Evolutionary conservation across 2,113 vertebrate species (phyloP).

Genomic region (Dromiciops gliroides): DNA sequence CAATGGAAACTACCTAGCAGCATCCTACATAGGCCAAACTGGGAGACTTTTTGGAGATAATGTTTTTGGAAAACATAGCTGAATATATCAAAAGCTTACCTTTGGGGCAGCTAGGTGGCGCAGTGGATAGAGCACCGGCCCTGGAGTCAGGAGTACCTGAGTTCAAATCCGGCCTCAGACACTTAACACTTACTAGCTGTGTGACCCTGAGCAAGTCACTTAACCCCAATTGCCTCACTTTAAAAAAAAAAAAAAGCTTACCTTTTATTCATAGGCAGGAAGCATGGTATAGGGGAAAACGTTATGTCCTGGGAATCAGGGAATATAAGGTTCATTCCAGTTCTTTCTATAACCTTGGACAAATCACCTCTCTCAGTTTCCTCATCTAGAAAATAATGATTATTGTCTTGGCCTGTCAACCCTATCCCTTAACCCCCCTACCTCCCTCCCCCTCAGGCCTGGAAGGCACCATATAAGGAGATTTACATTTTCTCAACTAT

Average conservation of each 20-base stretch:
- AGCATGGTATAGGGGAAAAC: not conserved
- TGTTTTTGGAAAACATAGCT: not conserved
- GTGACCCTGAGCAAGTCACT: too few relatives aligned
- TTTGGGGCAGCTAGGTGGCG: too few relatives aligned
- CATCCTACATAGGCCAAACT: not conserved
- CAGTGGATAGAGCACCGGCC: too few relatives aligned
- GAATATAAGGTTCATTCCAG: too few relatives aligned
- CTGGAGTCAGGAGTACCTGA: too few relatives aligned
- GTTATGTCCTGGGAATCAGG: too few relatives aligned
- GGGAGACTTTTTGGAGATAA: not conserved
- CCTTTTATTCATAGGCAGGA: not conserved
- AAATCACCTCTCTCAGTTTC: not conserved
- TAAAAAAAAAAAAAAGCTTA: too few relatives aligned
- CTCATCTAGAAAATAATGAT: not conserved
- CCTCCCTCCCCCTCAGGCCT: too few relatives aligned
- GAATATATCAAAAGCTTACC: not conserved
- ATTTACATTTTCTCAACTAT: not conserved
- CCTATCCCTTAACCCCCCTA: not conserved
- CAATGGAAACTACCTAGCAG: not conserved
- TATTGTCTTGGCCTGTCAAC: not conserved
- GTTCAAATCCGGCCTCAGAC: too few relatives aligned
- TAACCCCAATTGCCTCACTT: too few relatives aligned
- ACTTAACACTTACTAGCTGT: too few relatives aligned
- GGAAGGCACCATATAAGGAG: not conserved
- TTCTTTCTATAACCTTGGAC: not conserved